Base-by-base conservation (phyloP, 2,888 invertebrate genomes). In the Mactromeris polynyma region DNA sequence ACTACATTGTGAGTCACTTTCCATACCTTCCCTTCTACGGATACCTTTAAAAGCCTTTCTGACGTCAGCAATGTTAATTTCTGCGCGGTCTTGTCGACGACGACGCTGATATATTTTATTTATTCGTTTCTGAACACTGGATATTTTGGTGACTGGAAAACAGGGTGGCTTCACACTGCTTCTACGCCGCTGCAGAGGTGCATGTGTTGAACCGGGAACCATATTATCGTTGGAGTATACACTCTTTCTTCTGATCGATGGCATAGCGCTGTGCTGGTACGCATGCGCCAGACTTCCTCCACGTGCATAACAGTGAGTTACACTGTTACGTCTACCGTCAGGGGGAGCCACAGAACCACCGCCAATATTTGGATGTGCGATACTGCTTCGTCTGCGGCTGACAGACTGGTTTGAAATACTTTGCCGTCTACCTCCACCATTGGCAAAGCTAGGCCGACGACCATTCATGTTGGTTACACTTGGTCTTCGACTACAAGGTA, bases 111-210 rank as follows among this genome's bases (percentile, higher is more conserved):
- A 82, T 64, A 86, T 73, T 54, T 64, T 80, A 38, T 86, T 64
- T 17, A 86, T 38, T 36, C 86, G 69, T 54, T 86, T 86, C 40
- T 86, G 86, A 54, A 86, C 86, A 82, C 86, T 81, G 0, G 81
- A 69, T 77, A 86, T 77, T 77, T 86, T 86, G 26, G 81, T 86
- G 4, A 86, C 82, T 0, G 86, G 86, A 33, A 86, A 86, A 38
- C 86, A 86, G 19, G 86, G 86, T 19, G 86, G 73, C 40, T 86
- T 86, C 19, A 86, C 86, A 54, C 86, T 86, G 54, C 81, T 86
- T 36, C 81, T 21, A 2, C 86, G 46, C 7, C 86, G 81, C 40
- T 51, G 73, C 36, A 51, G 38, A 17, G 69, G 9, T 21, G 77
- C 21, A 46, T 83, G 73, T 31, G 31, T 51, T n/a, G 77, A 33